Conservation (phyloP, 2,888 invertebrate genomes). For the Dynastes tityus region DNA sequence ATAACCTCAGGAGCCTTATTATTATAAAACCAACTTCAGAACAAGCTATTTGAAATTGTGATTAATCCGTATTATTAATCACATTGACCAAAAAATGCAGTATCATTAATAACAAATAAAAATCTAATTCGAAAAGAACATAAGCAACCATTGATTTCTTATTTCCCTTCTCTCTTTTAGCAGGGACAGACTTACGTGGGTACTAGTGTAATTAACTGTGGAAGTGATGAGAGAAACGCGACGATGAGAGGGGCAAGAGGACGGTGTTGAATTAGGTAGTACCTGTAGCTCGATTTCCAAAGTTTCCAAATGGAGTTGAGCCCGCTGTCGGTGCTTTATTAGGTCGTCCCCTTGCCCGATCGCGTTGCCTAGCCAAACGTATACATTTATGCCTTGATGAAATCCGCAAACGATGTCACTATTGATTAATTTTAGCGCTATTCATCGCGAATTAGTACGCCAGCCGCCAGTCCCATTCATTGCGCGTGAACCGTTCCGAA, state of each 20-base stretch:
- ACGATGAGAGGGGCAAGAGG: background rate
- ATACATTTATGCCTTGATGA: background rate
- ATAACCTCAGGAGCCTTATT: too few relatives aligned
- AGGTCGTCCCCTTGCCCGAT: background rate
- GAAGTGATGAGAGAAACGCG: background rate
- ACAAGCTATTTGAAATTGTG: too few relatives aligned
- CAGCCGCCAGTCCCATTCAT: slow-evolving; percentile 7
- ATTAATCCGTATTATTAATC: too few relatives aligned
- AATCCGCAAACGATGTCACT: slow-evolving; percentile 37
- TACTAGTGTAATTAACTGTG: too few relatives aligned
- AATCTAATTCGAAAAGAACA: too few relatives aligned
- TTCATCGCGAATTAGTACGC: slow-evolving; percentile 41
- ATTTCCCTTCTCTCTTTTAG: too few relatives aligned
- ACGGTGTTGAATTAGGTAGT: background rate
- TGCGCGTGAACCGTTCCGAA: slow-evolving; percentile 1
- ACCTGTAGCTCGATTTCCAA: slow-evolving; percentile 5
- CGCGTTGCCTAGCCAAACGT: background rate
- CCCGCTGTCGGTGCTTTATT: background rate
- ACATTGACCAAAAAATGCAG: too few relatives aligned
- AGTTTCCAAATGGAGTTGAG: background rate
- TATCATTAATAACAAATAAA: too few relatives aligned
- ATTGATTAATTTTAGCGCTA: slow-evolving; percentile 46
- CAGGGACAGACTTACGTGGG: too few relatives aligned
- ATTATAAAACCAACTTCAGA: too few relatives aligned
- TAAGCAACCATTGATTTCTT: too few relatives aligned